Base-by-base conservation (phyloP, 1,140 invertebrate species). In the Lanistes nyassanus region DNA sequence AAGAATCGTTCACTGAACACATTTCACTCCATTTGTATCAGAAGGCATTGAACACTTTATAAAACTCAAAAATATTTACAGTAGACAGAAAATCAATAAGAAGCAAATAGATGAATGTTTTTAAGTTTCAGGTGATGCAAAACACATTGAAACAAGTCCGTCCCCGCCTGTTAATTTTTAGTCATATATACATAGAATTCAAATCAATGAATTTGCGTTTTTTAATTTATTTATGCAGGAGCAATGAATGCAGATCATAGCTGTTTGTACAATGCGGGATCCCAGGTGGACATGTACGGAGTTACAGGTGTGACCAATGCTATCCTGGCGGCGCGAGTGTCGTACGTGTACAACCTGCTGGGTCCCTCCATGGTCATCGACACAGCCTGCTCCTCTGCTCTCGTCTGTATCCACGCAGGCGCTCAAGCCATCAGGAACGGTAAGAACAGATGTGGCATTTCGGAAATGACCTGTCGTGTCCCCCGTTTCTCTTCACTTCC, bases 311-410 rank as follows among this genome's bases (percentile, higher is more conserved):
- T 69, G 7, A 62, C 78, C 3, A 64, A 68, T n/a, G 82, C 83
- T 65, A 79, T 85, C 0, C 71, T 82, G 5, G 70, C 83, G 31
- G 79, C 79, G 13, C 66, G 83, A 23, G 75, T 85, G 16, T 80
- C 83, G 11, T 84, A 83, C 42, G 67, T 74, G 4, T 84, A 80
- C 51, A 79, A 85, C 60, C 78, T 85, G 0, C 56, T 60, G n/a
- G 84, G 84, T 7, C 82, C 84, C 0, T 72, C 79, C 1, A 74
- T 85, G 60, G 75, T 81, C 3, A 42, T 85, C 16, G 84, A 85
- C 51, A 83, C 84, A 0, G 84, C 84, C 29, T 84, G 84, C 51
- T 82, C 83, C 7, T 82, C 84, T 19, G 77, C 82, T 0, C 55
- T 85, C 21, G 76, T 83, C 2, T 81, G 83, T 37, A 80, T 82